phyloP scores from a whole-genome alignment of 2,113 vertebrate genomes.

The Heloderma charlesbogerti region DNA sequence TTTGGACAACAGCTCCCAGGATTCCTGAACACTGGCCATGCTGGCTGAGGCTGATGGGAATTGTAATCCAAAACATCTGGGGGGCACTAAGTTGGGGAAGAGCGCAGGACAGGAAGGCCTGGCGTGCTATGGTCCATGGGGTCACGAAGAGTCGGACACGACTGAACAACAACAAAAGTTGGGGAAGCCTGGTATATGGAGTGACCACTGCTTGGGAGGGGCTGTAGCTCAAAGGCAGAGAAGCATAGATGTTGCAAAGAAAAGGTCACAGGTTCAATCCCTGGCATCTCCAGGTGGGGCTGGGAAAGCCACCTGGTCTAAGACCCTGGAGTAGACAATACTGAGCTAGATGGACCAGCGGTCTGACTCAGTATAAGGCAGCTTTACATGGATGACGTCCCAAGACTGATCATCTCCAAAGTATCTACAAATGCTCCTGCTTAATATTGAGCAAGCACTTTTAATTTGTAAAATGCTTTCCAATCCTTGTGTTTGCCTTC shows the following conservation, averaged over 20 bases:
- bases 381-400: background rate
- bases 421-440: background rate
- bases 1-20: no score
- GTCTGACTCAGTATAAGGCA: background rate
- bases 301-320: background rate
- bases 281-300: background rate
- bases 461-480: background rate
- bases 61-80: no score
- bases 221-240: background rate
- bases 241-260: background rate
- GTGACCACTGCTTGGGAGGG: background rate
- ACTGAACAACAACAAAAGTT: no score
- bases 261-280: background rate
- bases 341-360: background rate
- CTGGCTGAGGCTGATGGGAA: no score
- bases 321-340: background rate
- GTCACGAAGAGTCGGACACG: no score
- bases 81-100: no score
- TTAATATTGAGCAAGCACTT: background rate
- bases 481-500: background rate
- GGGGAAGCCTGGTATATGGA: no score
- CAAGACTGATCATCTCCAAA: background rate
- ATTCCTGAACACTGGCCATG: no score
- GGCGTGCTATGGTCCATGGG: no score
- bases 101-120: no score